phyloP scores from a whole-genome alignment of 2,888 invertebrate genomes.

The Romanomermis culicivorax region DNA sequence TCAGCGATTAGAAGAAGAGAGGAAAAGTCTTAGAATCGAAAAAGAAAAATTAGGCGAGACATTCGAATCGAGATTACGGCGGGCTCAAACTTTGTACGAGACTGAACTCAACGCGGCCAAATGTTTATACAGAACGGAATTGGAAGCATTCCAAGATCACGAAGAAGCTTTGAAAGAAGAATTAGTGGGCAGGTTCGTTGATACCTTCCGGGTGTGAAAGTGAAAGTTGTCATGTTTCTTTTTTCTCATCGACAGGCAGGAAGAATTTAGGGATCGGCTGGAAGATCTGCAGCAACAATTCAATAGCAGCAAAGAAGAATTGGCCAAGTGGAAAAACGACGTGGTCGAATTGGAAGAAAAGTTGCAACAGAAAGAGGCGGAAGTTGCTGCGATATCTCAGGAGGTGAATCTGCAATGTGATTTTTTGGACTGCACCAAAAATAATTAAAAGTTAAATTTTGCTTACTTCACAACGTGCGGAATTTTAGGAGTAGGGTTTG shows the following conservation, averaged over 20 bases:
- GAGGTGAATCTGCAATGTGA: constrained; percentile 15
- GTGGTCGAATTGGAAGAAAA: constrained; percentile 23
- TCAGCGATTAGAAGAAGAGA: constrained; percentile 25
- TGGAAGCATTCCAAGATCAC: constrained; percentile 26
- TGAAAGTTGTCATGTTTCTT: background rate
- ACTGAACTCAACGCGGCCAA: constrained; percentile 27
- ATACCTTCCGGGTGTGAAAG: background rate
- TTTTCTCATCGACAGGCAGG: constrained; percentile 19
- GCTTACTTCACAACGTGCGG: too few species aligned
- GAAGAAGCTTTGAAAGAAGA: constrained; percentile 27
- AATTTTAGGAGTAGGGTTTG: too few species aligned
- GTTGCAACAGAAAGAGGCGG: constrained; percentile 22
- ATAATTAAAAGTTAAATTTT: background rate
- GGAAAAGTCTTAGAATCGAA: constrained; percentile 23
- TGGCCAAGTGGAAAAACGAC: constrained; percentile 22
- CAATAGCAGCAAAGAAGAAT: constrained; percentile 21
- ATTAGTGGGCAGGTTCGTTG: constrained; percentile 20
- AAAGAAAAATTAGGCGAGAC: constrained; percentile 28
- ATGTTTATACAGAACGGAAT: constrained; percentile 23
- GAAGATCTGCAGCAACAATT: constrained; percentile 25
- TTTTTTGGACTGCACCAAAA: background rate
- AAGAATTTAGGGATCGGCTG: constrained; percentile 26
- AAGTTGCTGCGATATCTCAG: constrained; percentile 21
- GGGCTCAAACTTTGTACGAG: constrained; percentile 25
- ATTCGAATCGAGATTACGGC: constrained; percentile 25